Conservation (phyloP, 2,113 vertebrate genomes). For the Spea multiplicata region DNA sequence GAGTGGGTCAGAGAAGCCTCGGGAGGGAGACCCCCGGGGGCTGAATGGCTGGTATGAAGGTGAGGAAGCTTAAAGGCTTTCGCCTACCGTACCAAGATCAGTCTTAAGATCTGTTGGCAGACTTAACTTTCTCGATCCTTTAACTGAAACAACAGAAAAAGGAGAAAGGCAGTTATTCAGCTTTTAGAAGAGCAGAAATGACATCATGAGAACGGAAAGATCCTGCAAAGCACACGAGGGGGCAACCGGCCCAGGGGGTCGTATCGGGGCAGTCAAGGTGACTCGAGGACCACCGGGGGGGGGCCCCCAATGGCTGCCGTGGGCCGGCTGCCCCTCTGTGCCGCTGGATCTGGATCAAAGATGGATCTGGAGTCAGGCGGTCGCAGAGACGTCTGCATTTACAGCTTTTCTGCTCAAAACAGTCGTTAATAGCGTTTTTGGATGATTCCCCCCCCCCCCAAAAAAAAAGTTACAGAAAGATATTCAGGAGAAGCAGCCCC, state of each 20-base stretch:
- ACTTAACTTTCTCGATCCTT: constrained; percentile 99
- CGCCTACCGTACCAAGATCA: constrained; percentile 98
- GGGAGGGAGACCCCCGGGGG: constrained; percentile 55
- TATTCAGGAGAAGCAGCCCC: too few species aligned
- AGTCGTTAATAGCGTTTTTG: too few species aligned
- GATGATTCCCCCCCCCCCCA: too few species aligned
- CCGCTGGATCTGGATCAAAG: not conserved
- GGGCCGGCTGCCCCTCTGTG: not conserved
- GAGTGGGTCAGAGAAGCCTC: constrained; percentile 62
- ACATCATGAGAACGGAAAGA: constrained; percentile 1
- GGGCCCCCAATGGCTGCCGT: not conserved
- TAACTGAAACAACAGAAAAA: constrained; percentile 98
- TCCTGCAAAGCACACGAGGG: not conserved
- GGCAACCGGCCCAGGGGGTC: not conserved
- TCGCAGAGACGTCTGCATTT: too few species aligned
- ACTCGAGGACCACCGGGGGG: not conserved
- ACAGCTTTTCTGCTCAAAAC: too few species aligned
- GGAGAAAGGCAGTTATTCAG: constrained; percentile 91
- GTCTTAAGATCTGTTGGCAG: constrained; percentile 99
- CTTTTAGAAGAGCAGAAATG: constrained; percentile 39
- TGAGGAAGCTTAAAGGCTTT: constrained; percentile 82
- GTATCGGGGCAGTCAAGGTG: constrained; percentile 56
- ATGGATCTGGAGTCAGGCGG: not conserved
- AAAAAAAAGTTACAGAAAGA: too few species aligned
- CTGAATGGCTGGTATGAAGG: constrained; percentile 64